These are phyloP conservation scores for Petrocephalus sullivani DNA, from an alignment of 2,797 vertebrate genomes.

Conservation along the genomic window DNA sequence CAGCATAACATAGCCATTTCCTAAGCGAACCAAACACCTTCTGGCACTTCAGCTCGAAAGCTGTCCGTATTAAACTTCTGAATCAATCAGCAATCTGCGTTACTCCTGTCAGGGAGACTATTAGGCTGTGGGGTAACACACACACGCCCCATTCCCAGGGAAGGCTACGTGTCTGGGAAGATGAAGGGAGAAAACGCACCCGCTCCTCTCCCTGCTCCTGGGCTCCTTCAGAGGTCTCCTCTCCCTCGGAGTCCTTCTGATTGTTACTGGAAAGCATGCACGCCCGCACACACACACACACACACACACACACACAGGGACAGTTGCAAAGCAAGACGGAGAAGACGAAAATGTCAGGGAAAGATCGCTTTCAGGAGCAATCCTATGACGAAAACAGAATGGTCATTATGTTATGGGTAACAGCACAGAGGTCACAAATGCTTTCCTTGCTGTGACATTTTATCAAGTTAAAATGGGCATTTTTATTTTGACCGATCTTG, in stretches of 20 bases:
- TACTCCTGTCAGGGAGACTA: background rate
- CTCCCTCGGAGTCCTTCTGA: background rate
- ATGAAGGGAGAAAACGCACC: background rate
- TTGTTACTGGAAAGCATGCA: background rate
- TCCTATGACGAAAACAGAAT: background rate
- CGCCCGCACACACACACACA: no score
- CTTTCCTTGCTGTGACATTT: background rate
- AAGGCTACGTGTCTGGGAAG: background rate
- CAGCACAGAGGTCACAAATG: background rate
- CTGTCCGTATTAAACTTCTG: background rate
- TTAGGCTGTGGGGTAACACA: background rate
- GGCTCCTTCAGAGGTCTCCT: background rate
- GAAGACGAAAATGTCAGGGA: background rate
- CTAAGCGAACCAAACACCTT: background rate
- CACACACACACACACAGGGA: no score
- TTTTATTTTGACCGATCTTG: background rate
- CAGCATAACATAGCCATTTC: background rate
- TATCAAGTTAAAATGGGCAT: background rate
- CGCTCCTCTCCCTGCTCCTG: background rate
- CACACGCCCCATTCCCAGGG: background rate
- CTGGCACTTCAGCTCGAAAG: background rate
- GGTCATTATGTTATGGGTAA: background rate
- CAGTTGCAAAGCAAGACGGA: background rate
- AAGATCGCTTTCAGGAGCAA: background rate
- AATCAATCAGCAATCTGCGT: background rate